phyloP scores from a whole-genome alignment of 2,113 vertebrate species.

The Malaclemys terrapin region DNA sequence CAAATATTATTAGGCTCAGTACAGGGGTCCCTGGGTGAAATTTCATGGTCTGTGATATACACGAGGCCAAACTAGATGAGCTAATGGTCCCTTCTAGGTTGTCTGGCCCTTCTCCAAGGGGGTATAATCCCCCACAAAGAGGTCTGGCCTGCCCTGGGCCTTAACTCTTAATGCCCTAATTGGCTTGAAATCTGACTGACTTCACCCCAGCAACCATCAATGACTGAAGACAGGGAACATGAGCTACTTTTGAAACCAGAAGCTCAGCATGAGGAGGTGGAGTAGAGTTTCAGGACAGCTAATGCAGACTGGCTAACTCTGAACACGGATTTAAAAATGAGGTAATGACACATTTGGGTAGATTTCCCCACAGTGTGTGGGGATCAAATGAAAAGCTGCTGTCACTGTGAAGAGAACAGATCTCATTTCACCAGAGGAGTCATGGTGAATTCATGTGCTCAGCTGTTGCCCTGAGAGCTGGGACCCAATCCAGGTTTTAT shows the following conservation, averaged over 20 bases:
- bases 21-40: background rate
- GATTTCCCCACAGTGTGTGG: background rate
- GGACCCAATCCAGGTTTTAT: background rate
- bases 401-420: background rate
- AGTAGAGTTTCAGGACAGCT: background rate
- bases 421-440: background rate
- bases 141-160: background rate
- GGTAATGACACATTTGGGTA: background rate
- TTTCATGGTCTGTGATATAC: background rate
- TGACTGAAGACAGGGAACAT: background rate
- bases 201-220: background rate
- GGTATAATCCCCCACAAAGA: background rate
- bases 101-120: background rate
- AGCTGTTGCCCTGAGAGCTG: background rate
- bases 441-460: background rate
- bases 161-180: background rate
- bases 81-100: background rate
- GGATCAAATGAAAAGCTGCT: background rate
- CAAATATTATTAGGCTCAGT: background rate
- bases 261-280: background rate
- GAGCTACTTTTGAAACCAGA: background rate
- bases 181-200: background rate
- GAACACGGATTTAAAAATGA: background rate
- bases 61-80: background rate
- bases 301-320: background rate